Conservation (phyloP, 2,888 invertebrate genomes). For the Netelia inedita region DNA sequence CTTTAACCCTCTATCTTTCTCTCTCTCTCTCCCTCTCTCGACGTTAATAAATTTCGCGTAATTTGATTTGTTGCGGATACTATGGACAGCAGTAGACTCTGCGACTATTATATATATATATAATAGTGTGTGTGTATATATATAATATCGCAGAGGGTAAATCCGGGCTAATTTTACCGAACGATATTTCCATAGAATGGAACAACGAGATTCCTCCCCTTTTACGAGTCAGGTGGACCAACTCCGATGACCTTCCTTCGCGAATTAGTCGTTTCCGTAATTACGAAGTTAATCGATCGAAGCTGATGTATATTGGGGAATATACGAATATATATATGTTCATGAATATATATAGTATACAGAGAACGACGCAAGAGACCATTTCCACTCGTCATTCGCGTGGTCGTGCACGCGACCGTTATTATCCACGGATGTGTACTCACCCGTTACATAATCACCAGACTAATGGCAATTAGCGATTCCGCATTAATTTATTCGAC, state of each 20-base stretch:
- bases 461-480: slow-evolving; percentile 48
- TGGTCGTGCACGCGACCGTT: slow-evolving; percentile 2
- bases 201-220: slow-evolving; percentile 2
- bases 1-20: neutral
- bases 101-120: neutral
- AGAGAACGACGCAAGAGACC: neutral
- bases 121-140: no score
- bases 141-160: neutral
- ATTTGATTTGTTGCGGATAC: slow-evolving; percentile 11
- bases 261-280: slow-evolving; percentile 36
- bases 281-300: slow-evolving; percentile 30
- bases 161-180: slow-evolving; percentile 4
- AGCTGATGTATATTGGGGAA: neutral
- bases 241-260: slow-evolving; percentile 23
- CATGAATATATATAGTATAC: neutral
- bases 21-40: slow-evolving; percentile 2
- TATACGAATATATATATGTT: neutral
- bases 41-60: slow-evolving; percentile 54
- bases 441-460: slow-evolving; percentile 30
- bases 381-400: neutral
- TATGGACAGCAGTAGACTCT: slow-evolving; percentile 7
- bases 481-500: slow-evolving; percentile 22
- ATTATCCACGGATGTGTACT: slow-evolving; percentile 29
- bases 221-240: neutral
- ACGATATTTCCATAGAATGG: slow-evolving; percentile 13